A percentile compares a stretch with the other conserved stretches of the same genome.
Conservation (phyloP, 2,797 vertebrate species). For the Gastrophryne carolinensis region DNA sequence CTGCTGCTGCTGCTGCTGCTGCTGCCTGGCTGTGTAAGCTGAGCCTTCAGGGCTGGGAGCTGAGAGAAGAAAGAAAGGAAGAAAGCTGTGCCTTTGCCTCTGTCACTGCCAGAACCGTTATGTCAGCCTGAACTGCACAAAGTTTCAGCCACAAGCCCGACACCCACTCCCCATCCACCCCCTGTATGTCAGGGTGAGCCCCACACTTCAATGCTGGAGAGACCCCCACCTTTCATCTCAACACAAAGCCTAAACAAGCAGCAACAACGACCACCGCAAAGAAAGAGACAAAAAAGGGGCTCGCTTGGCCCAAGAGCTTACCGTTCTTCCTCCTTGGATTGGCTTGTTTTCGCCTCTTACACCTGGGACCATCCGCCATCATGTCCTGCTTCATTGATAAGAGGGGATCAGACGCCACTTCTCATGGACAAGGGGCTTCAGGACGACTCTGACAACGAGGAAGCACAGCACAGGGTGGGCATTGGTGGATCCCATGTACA, state of each 20-base stretch:
- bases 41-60: background rate
- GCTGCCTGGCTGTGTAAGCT: background rate
- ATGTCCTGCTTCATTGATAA: constrained; percentile 98
- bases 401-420: constrained; percentile 95
- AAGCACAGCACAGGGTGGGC: constrained; percentile 82
- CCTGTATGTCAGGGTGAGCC: constrained; percentile 10
- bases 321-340: constrained; percentile 98
- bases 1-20: constrained; percentile 4
- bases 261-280: constrained; percentile 23
- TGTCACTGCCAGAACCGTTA: constrained; percentile 59
- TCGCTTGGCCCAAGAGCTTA: constrained; percentile 72
- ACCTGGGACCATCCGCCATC: constrained; percentile 93
- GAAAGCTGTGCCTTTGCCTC: constrained; percentile 27
- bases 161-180: constrained; percentile 43
- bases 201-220: no score
- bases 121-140: constrained; percentile 57
- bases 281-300: constrained; percentile 50
- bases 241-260: constrained; percentile 54
- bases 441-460: constrained; percentile 80
- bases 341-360: constrained; percentile 98
- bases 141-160: constrained; percentile 56
- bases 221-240: constrained; percentile 53
- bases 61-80: constrained; percentile 14
- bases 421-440: constrained; percentile 87
- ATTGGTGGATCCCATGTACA: constrained; percentile 72